Percentiles rank a stretch among this genome's conserved stretches.
Evolutionary conservation across 2,797 vertebrate genomes (phyloP).

Genomic region (Pseudomugil gertrudae): DNA sequence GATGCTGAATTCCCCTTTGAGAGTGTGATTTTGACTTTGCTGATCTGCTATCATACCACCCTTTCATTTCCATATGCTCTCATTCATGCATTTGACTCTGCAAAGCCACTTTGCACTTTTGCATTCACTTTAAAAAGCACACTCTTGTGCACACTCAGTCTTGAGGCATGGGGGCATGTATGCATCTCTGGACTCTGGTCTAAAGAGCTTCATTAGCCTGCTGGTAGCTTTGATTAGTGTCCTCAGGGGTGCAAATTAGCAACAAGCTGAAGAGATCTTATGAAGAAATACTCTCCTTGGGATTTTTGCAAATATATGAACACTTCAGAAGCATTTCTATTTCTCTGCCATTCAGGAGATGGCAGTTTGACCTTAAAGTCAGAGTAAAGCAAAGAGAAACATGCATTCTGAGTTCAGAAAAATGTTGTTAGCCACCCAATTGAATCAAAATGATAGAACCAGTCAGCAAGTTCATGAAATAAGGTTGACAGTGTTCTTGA

Average conservation of each 20-base stretch:
- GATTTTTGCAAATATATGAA: conserved; percentile 36
- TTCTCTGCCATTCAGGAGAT: conserved; percentile 28
- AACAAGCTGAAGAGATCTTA: conserved; percentile 64
- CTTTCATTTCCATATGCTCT: conserved; percentile 40
- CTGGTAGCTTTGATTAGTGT: conserved; percentile 75
- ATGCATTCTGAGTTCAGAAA: neutral
- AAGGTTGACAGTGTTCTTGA: neutral
- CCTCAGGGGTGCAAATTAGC: conserved; percentile 78
- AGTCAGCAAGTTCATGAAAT: neutral
- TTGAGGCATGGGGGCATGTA: conserved; percentile 53
- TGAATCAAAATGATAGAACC: neutral
- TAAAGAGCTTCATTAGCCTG: conserved; percentile 78
- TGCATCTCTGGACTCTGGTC: conserved; percentile 64
- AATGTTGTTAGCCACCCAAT: neutral
- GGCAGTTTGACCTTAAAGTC: conserved; percentile 26
- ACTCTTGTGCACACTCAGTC: conserved; percentile 36
- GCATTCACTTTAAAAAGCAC: conserved; percentile 23
- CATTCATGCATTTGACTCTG: conserved; percentile 39
- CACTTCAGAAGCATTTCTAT: conserved; percentile 40
- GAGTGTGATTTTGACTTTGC: conserved; percentile 47
- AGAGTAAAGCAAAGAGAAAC: neutral
- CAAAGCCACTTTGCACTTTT: conserved; percentile 27
- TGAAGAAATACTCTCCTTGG: conserved; percentile 37
- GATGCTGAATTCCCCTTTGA: conserved; percentile 59
- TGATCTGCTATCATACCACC: conserved; percentile 45